Base-by-base conservation (phyloP, 2,797 vertebrate genomes). In the Lepilemur ruficaudatus region DNA sequence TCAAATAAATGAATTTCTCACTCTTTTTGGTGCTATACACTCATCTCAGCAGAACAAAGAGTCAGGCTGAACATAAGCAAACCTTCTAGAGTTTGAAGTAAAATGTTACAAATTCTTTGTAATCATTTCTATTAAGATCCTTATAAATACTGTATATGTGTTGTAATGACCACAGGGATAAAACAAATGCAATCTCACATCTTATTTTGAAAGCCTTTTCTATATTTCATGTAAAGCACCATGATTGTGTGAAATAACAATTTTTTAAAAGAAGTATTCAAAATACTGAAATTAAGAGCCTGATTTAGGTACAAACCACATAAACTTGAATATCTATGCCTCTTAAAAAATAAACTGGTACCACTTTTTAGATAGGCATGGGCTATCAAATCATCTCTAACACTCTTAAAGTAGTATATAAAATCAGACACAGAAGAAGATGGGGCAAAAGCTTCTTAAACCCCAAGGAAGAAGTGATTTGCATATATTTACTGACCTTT, bases 401-500 rank as follows among this genome's bases (percentile, higher is more conserved):
- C 7, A 32, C 7, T 67, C n/a, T 87, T 89, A 38, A 92, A 96
- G 89, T 7, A 80, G 43, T 69, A 7, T n/a, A 89, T 17, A 35
- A 84, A 92, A 89, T 87, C 13, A 88, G 61, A 95, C 48, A 61
- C 14, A 17, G 5, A 38, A 32, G 12, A 5, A 73, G 9, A 18
- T 7, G 7, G 30, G 41, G 50, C 65, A 90, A 90, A 93, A 50
- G 23, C 32, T 15, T 70, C 82, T 55, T 23, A 89, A 86, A n/a
- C 63, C 17, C 32, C 9, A 87, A 80, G 73, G 15, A 85, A 82
- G 67, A 48, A 83, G 20, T 23, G 43, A 89, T 93, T 96, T 96
- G 63, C 65, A 89, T 90, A 55, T 72, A n/a, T 75, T 95, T 80
- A 93, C 63, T 87, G 86, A 91, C 70, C 83, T 96, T 96, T 91